Evolutionary conservation across 2,797 vertebrate genomes (phyloP).

Genomic region (Toxotes lorentzi): DNA sequence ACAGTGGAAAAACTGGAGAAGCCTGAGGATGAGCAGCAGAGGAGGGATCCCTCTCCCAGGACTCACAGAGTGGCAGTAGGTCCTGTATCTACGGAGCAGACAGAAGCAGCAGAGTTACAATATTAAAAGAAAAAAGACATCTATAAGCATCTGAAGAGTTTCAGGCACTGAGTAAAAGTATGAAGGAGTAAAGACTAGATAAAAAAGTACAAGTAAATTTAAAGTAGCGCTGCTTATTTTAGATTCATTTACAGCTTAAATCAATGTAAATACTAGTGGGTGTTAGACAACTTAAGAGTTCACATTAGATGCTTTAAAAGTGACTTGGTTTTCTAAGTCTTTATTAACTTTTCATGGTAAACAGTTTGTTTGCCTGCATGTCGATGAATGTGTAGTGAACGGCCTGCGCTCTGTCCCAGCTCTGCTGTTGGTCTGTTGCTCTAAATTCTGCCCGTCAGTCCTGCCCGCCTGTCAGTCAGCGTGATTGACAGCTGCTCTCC

Average conservation of each 20-base stretch:
- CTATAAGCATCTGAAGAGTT: neutral
- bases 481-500: conserved; percentile 80
- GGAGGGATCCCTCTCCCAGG: too few species aligned
- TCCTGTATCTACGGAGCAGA: neutral
- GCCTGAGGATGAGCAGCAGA: too few species aligned
- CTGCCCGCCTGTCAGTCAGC: conserved; percentile 81
- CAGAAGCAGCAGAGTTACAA: neutral
- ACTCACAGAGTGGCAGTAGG: too few species aligned
- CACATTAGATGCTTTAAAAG: neutral
- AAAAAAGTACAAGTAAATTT: too few species aligned
- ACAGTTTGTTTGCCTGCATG: neutral
- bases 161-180: neutral
- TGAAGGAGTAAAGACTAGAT: neutral
- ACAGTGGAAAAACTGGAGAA: too few species aligned
- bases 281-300: neutral
- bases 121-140: neutral
- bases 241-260: neutral
- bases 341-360: neutral
- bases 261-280: neutral
- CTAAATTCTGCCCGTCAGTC: conserved; percentile 53
- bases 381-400: neutral
- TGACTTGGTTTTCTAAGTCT: neutral
- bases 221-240: neutral
- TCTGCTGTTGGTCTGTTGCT: conserved; percentile 3
- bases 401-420: conserved; percentile 2